Evolutionary conservation across 2,113 vertebrate genomes (phyloP).

Genomic region (Oreochromis niloticus): DNA sequence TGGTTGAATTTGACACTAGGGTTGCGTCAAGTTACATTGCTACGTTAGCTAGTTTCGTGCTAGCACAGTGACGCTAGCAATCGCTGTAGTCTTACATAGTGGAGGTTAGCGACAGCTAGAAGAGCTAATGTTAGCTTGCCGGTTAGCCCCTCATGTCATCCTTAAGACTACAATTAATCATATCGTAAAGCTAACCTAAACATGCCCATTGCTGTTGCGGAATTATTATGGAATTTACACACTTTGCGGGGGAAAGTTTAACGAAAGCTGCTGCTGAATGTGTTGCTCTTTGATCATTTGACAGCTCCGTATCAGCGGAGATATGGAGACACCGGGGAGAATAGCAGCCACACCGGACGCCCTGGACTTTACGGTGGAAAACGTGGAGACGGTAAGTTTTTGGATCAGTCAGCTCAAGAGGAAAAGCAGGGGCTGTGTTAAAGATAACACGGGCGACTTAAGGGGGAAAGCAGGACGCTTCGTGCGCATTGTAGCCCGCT

Average conservation of each 20-base stretch:
- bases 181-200: background rate
- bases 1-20: background rate
- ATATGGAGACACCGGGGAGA: slow-evolving; percentile 71
- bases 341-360: slow-evolving; percentile 66
- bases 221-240: background rate
- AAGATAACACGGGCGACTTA: background rate
- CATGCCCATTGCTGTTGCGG: background rate
- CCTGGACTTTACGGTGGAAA: slow-evolving; percentile 93
- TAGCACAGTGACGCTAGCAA: slow-evolving; percentile 39
- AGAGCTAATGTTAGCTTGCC: slow-evolving; percentile 53
- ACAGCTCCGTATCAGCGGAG: slow-evolving; percentile 63
- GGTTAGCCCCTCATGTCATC: slow-evolving; percentile 39
- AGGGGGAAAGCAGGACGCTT: background rate
- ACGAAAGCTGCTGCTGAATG: background rate
- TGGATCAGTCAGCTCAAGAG: background rate
- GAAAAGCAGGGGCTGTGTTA: background rate
- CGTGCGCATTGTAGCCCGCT: background rate
- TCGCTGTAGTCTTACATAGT: background rate
- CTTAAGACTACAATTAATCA: background rate
- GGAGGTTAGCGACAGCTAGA: slow-evolving; percentile 20
- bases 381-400: slow-evolving; percentile 88
- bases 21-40: slow-evolving; percentile 17
- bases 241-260: background rate
- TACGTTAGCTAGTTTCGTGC: slow-evolving; percentile 31
- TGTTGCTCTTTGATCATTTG: slow-evolving; percentile 45